Conservation (phyloP, 2,888 invertebrate genomes). For the Baronia brevicornis region DNA sequence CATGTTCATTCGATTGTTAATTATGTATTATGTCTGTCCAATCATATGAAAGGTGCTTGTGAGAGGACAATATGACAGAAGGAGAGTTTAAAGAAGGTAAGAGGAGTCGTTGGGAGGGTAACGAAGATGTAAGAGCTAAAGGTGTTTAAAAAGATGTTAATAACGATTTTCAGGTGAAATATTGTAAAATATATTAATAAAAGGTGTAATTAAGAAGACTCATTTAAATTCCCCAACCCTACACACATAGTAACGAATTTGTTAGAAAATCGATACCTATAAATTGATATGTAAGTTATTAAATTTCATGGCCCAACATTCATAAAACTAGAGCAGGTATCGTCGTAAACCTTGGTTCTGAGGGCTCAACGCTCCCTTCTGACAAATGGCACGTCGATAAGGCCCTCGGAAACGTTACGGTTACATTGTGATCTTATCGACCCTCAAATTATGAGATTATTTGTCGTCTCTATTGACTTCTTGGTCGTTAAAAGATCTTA, state of each 20-base stretch:
- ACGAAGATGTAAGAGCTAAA: too few relatives aligned
- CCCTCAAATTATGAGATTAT: constrained; percentile 7
- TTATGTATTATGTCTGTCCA: too few relatives aligned
- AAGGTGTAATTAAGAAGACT: too few relatives aligned
- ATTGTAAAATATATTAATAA: too few relatives aligned
- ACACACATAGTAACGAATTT: neutral
- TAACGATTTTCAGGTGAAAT: too few relatives aligned
- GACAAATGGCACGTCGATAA: constrained; percentile 13
- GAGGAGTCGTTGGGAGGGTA: too few relatives aligned
- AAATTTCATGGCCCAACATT: constrained; percentile 17
- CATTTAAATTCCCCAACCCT: too few relatives aligned
- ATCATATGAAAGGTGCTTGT: too few relatives aligned
- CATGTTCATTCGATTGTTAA: too few relatives aligned
- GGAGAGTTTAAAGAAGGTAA: too few relatives aligned
- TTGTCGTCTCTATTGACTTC: constrained; percentile 1
- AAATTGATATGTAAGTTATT: neutral
- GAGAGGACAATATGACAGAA: too few relatives aligned
- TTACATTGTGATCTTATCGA: constrained; percentile 8
- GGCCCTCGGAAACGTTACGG: constrained; percentile 6
- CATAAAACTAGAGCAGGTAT: constrained; percentile 21
- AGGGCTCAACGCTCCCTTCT: constrained; percentile 3
- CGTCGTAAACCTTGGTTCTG: constrained; percentile 19
- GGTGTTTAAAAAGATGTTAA: too few relatives aligned
- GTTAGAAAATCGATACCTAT: neutral
- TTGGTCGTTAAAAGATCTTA: constrained; percentile 1